These are phyloP conservation scores for Drosophila tropicalis DNA, from an alignment of 1,140 invertebrate species.

Conservation along the genomic window DNA sequence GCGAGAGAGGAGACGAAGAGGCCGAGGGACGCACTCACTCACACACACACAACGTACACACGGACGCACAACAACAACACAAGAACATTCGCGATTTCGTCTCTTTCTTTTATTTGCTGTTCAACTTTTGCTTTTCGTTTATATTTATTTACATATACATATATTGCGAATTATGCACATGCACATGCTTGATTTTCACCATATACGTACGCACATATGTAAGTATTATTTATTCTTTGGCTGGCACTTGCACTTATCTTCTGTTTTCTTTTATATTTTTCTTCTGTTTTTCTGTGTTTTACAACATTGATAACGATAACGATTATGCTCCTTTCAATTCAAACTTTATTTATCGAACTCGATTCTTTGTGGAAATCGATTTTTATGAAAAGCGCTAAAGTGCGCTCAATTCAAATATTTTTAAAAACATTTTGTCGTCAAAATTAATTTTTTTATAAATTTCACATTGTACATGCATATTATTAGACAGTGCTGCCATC, in stretches of 20 bases:
- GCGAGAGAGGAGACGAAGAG: constrained; percentile 36
- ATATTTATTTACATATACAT: neutral
- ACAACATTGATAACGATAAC: no score
- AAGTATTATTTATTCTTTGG: constrained; percentile 21
- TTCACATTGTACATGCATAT: no score
- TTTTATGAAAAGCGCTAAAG: no score
- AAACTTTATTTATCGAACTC: no score
- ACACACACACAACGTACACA: constrained; percentile 32
- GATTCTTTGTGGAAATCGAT: no score
- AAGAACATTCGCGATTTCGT: constrained; percentile 40
- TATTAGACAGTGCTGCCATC: no score
- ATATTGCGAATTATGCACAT: constrained; percentile 3
- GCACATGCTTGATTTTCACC: constrained; percentile 11
- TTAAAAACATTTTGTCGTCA: no score
- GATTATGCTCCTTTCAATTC: no score
- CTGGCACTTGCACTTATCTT: constrained; percentile 26
- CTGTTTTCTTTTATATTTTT: neutral
- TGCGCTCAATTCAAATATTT: no score
- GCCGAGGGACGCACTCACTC: constrained; percentile 23
- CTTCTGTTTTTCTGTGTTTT: no score
- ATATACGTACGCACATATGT: constrained; percentile 3
- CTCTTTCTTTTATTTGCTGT: constrained; percentile 17
- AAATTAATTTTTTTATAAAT: no score
- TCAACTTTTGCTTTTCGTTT: constrained; percentile 2
- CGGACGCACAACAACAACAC: constrained; percentile 29